Evolutionary conservation across 2,113 vertebrate genomes (phyloP), one percentile per base, ranked within the genome.

Genomic region (Plecotus auritus): DNA sequence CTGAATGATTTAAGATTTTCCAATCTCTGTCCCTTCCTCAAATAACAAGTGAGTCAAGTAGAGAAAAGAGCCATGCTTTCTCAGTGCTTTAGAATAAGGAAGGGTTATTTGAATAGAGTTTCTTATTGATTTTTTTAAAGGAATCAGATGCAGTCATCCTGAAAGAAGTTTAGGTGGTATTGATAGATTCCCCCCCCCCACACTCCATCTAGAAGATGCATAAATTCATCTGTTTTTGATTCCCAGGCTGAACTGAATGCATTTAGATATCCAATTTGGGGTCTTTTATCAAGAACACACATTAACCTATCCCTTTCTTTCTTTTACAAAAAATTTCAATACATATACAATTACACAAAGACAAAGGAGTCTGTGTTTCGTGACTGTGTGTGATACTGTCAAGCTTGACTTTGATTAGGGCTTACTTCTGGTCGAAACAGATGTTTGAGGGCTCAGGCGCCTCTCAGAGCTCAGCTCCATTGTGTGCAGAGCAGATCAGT

Each of bases 61-160:
- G 40, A 94, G 64, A 88, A 74, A 61, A 90, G 40, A 87, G 47
- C 64, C 76, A 40, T 30, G 26, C 86, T 93, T 96, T 64, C 35
- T 87, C 45, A 85, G 54, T 26, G 77, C 69, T 96, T 86, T 89
- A 78, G 66, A 91, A 73, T 64, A 47, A 90, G 59, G 12, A 12
- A 91, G 61, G 78, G 35, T 76, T 78, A 84, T 93, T 85, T 91
- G 89, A 95, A 77, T 77, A 73, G 61, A 83, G 56, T 92, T 42
- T 90, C 40, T 64, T 85, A 96, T 49, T 93, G 97, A 96, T 96
- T 96, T 95, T 86, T 89, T 93, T 94, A 90, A 97, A 88, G 80
- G 73, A 93, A 95, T 70, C 84, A 66, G 92, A 96, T 47, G 91
- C 92, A 96, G 72, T 88, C 95, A 97, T 94, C 90, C 92, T 96